These are phyloP conservation scores for Dromaius novaehollandiae DNA, from an alignment of 2,113 vertebrate species.

Conservation along the genomic window DNA sequence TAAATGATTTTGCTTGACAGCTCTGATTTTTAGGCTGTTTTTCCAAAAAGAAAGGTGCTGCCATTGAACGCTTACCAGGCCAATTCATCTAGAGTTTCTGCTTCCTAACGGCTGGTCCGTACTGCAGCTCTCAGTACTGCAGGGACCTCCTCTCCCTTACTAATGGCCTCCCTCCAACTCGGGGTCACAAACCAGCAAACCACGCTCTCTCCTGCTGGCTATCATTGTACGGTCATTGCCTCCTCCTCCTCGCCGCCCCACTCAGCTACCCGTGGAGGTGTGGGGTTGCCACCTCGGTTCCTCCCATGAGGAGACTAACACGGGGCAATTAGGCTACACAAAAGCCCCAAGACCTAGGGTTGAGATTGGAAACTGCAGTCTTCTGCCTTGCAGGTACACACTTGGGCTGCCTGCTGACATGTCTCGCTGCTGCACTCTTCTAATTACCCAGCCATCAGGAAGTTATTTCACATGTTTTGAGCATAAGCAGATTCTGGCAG, in stretches of 20 bases:
- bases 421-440: background rate
- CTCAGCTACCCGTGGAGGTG: background rate
- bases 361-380: background rate
- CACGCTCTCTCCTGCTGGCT: background rate
- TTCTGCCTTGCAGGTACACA: fast-evolving
- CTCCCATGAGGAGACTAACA: background rate
- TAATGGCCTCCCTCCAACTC: background rate
- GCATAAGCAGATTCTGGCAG: slow-evolving; percentile 40
- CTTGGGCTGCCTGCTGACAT: background rate
- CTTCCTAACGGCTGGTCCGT: background rate
- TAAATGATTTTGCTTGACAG: background rate
- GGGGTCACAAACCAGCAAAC: background rate
- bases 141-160: background rate
- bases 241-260: background rate
- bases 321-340: background rate
- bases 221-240: background rate
- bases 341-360: too few species aligned
- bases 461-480: slow-evolving; percentile 12
- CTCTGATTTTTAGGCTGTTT: background rate
- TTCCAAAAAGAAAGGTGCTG: background rate
- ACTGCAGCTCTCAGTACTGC: background rate
- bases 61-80: too few species aligned
- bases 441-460: background rate
- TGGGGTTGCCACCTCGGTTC: background rate
- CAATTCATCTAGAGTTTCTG: background rate